These are phyloP conservation scores for Lacanobia oleracea DNA, from an alignment of 2,888 invertebrate genomes.

Conservation along the genomic window DNA sequence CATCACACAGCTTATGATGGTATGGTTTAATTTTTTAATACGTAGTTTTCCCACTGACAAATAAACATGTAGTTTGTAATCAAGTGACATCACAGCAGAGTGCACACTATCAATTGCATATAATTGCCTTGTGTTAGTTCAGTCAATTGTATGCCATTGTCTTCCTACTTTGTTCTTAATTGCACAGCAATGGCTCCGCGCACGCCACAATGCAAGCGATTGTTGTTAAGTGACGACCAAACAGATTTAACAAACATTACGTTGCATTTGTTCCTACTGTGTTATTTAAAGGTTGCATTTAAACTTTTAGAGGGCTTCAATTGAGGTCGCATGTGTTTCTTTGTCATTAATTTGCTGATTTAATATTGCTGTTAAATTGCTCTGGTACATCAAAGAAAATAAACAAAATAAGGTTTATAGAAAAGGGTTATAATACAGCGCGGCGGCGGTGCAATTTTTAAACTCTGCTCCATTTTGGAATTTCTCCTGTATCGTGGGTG, in stretches of 20 bases:
- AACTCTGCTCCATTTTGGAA: too few species aligned
- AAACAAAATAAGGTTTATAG: too few species aligned
- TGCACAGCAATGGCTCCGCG: background rate
- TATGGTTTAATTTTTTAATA: background rate
- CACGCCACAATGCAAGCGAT: constrained; percentile 1
- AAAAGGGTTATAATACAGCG: too few species aligned
- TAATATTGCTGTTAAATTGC: background rate
- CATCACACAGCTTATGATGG: too few species aligned
- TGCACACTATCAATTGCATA: constrained; percentile 20
- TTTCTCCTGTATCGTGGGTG: too few species aligned
- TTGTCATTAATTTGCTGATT: too few species aligned
- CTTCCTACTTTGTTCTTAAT: constrained; percentile 19
- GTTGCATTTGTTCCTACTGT: background rate
- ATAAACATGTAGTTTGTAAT: background rate
- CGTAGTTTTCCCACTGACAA: background rate
- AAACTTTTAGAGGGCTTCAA: background rate
- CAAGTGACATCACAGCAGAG: background rate
- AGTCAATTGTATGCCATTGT: constrained; percentile 24
- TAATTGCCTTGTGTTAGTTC: constrained; percentile 12
- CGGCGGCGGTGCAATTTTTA: too few species aligned
- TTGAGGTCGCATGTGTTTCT: background rate
- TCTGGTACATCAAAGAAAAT: too few species aligned
- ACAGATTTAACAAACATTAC: background rate
- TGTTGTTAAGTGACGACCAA: background rate
- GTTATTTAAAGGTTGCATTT: background rate